Conservation (phyloP, 2,113 vertebrate species). For the Cryptotis parvus region DNA sequence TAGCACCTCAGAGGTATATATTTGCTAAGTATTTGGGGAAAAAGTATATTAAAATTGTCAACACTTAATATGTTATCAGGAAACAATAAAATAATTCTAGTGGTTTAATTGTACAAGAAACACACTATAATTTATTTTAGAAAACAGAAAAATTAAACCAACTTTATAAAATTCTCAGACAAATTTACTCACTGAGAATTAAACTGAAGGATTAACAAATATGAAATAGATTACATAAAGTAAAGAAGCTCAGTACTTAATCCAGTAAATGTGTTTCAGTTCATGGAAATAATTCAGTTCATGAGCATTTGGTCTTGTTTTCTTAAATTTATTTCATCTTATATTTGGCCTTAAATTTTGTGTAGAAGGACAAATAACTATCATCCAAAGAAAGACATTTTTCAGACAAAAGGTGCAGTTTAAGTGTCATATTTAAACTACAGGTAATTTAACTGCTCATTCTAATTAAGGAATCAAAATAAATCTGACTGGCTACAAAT, state of each 20-base stretch:
- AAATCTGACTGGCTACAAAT: conserved; percentile 18
- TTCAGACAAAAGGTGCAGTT: conserved; percentile 51
- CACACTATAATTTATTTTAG: conserved; percentile 41
- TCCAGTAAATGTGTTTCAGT: conserved; percentile 80
- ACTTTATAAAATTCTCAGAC: conserved; percentile 70
- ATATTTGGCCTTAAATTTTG: conserved; percentile 68
- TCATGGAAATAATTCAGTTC: conserved; percentile 72
- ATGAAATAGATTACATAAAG: conserved; percentile 80
- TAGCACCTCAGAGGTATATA: neutral
- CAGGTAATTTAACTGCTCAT: conserved; percentile 37
- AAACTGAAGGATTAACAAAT: conserved; percentile 80
- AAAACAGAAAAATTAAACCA: conserved; percentile 76
- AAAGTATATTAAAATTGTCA: neutral
- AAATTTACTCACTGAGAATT: conserved; percentile 79
- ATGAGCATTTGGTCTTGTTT: conserved; percentile 52
- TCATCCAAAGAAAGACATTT: neutral
- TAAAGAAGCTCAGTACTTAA: conserved; percentile 79
- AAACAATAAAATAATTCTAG: conserved; percentile 17
- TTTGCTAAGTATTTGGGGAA: neutral
- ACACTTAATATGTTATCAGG: conserved; percentile 26
- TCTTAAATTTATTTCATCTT: conserved; percentile 75
- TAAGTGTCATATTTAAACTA: conserved; percentile 37
- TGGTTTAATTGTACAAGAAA: conserved; percentile 62
- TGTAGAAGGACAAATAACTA: conserved; percentile 63
- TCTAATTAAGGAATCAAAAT: conserved; percentile 51